Percentiles rank a stretch among this genome's conserved stretches.
phyloP scores from a whole-genome alignment of 35 echinoderm and acorn worm species.

The Diadema setosum region DNA sequence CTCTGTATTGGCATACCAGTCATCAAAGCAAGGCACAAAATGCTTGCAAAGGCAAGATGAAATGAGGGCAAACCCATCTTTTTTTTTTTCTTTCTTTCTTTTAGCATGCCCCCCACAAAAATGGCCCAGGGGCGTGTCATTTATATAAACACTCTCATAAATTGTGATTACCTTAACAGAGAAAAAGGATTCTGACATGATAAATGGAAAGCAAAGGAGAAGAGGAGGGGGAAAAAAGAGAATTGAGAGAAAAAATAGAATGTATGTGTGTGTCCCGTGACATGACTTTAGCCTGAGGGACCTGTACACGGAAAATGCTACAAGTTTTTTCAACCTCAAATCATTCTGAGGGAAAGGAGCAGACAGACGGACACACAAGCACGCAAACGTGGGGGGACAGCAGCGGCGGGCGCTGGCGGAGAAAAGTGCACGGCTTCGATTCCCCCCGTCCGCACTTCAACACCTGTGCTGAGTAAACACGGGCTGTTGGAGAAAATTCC shows the following conservation, averaged over 20 bases:
- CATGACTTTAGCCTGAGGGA: neutral
- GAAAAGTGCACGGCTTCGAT: neutral
- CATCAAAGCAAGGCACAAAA: neutral
- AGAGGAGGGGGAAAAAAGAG: neutral
- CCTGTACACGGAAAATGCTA: neutral
- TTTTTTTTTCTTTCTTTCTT: neutral
- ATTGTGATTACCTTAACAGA: constrained; percentile 13
- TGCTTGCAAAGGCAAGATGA: neutral
- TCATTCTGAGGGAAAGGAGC: neutral
- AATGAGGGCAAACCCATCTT: neutral
- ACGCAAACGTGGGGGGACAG: no score
- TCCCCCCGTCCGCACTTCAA: constrained; percentile 7
- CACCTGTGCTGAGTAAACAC: constrained; percentile 16
- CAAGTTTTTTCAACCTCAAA: constrained; percentile 6
- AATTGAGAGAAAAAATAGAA: neutral
- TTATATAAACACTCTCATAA: constrained; percentile 18
- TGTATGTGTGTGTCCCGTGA: no score
- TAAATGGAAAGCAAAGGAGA: neutral
- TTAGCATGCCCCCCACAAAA: constrained; percentile 2
- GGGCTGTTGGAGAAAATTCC: neutral
- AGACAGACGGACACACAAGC: no score
- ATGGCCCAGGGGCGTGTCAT: neutral
- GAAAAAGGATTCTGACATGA: neutral
- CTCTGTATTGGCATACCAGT: neutral
- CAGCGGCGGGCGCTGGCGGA: neutral